phyloP scores from a whole-genome alignment of 2,113 vertebrate genomes.

The Entelurus aequoreus region DNA sequence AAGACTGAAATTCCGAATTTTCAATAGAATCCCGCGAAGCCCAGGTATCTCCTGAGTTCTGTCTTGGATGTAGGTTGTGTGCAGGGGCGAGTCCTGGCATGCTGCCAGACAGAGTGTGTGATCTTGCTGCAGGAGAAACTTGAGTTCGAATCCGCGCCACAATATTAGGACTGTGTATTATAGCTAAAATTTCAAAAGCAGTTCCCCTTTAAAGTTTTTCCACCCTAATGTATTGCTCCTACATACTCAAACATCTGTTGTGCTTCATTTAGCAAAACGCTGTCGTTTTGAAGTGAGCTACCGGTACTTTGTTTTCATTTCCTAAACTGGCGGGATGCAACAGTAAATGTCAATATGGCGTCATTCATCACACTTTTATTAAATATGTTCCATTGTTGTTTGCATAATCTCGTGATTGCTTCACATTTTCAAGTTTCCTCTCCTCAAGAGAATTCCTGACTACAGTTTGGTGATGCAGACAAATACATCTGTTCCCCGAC shows the following conservation, averaged over 20 bases:
- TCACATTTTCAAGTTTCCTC: constrained; percentile 26
- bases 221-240: neutral
- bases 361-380: constrained; percentile 37
- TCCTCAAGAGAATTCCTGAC: constrained; percentile 13
- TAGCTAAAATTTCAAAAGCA: too few species aligned
- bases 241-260: constrained; percentile 22
- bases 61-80: too few species aligned
- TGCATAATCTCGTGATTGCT: too few species aligned
- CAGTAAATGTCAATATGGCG: constrained; percentile 40
- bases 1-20: too few species aligned
- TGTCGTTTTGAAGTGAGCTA: constrained; percentile 21
- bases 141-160: too few species aligned
- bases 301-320: constrained; percentile 23
- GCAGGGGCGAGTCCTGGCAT: too few species aligned
- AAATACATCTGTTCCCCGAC: constrained; percentile 33
- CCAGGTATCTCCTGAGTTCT: too few species aligned
- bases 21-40: too few species aligned
- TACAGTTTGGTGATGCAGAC: constrained; percentile 34
- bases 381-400: constrained; percentile 1
- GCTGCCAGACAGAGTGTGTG: too few species aligned
- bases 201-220: too few species aligned
- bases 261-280: constrained; percentile 9
- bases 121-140: too few species aligned
- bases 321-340: constrained; percentile 22
- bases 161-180: too few species aligned